Evolutionary conservation across 2,888 invertebrate species (phyloP), one percentile per base, ranked within the genome.

Genomic region (Clostera curtula): DNA sequence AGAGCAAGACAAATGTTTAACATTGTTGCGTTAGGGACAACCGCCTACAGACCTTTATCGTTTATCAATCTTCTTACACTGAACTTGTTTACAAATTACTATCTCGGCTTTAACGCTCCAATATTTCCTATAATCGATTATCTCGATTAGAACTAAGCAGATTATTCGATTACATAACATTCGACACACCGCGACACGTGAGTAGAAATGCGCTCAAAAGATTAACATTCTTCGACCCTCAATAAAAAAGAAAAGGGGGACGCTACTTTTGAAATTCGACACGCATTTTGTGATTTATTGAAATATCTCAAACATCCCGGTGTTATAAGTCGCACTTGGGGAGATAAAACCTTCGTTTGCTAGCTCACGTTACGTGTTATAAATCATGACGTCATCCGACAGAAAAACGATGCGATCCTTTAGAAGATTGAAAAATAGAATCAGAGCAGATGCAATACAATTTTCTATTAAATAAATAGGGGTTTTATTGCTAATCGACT

Each of bases 231-330:
- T 59, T 53, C 56, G 54, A 44, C 19, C 23, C 31, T 40, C 43
- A 54, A 50, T 54, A 54, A 55, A 60, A 66, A 69, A 64, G 62
- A 57, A 57, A 43, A 53, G 53, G 62, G 70, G 67, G 64, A 38
- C 56, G 57, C 61, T 64, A 64, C 67, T 64, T 64, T 64, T 60
- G 79, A 70, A 75, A 80, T 74, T 69, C 71, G 77, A 80, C 66
- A 70, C 73, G 73, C 69, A 62, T 72, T 48, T 77, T 70, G 67
- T 75, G 77, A 82, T 82, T 80, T 82, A 83, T 80, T 72, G 74
- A 70, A 74, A 76, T 74, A 71, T 67, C 70, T 72, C 61, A 62
- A 71, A 72, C 68, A 66, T 70, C 68, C 72, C 64, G 56, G 67
- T 70, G 66, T 67, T 71, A 56, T 74, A 72, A 75, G 74, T 75